Conservation (phyloP, 2,888 invertebrate species). For the Heteromurus nitidus region DNA sequence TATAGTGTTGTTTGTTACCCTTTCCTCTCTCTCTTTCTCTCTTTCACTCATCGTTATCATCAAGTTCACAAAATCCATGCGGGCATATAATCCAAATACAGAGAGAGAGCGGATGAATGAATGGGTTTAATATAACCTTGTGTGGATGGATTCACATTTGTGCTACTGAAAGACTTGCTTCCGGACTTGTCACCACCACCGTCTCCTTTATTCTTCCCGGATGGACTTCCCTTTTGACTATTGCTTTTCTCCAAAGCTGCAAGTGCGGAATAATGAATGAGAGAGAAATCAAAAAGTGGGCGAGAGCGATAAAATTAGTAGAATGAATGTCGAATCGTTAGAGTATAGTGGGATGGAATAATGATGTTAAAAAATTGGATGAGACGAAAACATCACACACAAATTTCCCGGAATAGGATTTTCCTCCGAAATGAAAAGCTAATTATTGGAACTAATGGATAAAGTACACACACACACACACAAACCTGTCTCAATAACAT, state of each 20-base stretch:
- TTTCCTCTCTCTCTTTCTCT: no score
- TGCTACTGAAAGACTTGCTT: conserved; percentile 59
- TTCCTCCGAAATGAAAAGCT: no score
- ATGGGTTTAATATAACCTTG: conserved; percentile 28
- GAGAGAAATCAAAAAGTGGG: background rate
- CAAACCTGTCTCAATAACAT: conserved; percentile 57
- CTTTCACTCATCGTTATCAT: no score
- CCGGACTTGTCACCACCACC: conserved; percentile 31
- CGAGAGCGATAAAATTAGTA: background rate
- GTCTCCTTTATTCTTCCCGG: conserved; percentile 1
- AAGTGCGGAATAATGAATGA: background rate
- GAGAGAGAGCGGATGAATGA: background rate
- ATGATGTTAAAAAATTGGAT: background rate
- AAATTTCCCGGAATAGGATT: no score
- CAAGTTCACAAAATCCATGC: no score
- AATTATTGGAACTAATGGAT: no score
- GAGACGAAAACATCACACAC: background rate
- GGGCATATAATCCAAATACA: background rate
- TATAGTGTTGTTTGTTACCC: no score
- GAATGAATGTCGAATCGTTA: background rate
- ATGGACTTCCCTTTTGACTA: conserved; percentile 35
- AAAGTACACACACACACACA: background rate
- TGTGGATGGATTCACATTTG: conserved; percentile 55
- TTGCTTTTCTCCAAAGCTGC: conserved; percentile 44
- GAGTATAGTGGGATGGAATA: background rate